Percentiles rank a stretch among this genome's conserved stretches.
phyloP scores from a whole-genome alignment of 1,140 invertebrate species.

The Drosophila tsacasi region DNA sequence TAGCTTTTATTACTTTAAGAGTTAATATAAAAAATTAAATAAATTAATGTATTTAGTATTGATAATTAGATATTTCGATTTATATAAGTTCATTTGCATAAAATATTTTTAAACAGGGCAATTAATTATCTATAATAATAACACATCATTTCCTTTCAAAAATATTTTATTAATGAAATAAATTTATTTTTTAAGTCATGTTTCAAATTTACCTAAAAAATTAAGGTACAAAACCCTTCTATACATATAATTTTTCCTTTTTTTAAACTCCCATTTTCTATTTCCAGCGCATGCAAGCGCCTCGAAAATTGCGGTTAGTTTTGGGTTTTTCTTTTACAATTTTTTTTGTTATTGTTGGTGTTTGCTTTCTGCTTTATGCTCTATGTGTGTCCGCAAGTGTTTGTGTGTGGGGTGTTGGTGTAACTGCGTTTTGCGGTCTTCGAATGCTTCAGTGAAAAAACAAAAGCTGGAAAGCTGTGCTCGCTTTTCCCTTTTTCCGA shows the following conservation, averaged over 20 bases:
- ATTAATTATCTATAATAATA: no score
- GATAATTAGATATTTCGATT: no score
- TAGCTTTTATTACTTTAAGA: neutral
- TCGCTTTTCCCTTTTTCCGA: conserved; percentile 34
- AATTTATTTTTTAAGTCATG: no score
- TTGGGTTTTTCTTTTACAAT: conserved; percentile 33
- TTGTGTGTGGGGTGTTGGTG: conserved; percentile 49
- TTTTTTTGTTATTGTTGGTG: conserved; percentile 22
- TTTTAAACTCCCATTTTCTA: conserved; percentile 13
- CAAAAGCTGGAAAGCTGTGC: conserved; percentile 77
- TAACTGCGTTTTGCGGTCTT: conserved; percentile 70
- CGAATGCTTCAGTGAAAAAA: conserved; percentile 65
- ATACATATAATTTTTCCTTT: neutral
- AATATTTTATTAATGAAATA: no score
- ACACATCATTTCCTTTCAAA: no score
- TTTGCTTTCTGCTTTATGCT: conserved; percentile 37
- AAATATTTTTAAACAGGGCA: no score
- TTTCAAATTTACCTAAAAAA: no score
- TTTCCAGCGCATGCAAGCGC: conserved; percentile 71
- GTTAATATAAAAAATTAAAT: no score
- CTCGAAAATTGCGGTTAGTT: conserved; percentile 81
- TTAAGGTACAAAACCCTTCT: conserved; percentile 13
- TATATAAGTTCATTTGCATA: no score
- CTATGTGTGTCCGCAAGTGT: conserved; percentile 10
- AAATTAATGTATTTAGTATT: no score